These are phyloP conservation scores for Drosophila seclusa DNA, from an alignment of 2,888 invertebrate genomes.

Conservation along the genomic window DNA sequence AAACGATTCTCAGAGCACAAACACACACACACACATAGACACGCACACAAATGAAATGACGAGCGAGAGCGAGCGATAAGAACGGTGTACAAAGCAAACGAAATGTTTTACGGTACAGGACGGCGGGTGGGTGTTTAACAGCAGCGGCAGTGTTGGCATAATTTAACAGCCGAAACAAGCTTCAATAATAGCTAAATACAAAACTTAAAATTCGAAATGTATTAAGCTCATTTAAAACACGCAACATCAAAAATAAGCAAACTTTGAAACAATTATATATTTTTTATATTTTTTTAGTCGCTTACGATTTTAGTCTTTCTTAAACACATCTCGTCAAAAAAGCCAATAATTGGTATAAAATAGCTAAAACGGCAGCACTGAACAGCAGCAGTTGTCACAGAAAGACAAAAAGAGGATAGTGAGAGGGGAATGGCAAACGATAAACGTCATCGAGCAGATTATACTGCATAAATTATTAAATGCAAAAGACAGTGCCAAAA, in stretches of 20 bases:
- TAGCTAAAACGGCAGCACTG: background rate
- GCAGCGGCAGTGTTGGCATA: slow-evolving; percentile 17
- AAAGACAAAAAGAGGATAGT: background rate
- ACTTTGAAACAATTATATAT: too few relatives aligned
- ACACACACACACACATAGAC: slow-evolving; percentile 37
- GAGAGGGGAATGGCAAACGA: slow-evolving; percentile 64
- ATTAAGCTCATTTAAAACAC: background rate
- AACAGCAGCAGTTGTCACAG: background rate
- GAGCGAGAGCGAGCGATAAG: slow-evolving; percentile 52
- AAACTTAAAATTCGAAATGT: background rate
- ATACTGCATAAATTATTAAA: slow-evolving; percentile 78
- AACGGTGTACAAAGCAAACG: slow-evolving; percentile 40
- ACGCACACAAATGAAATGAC: slow-evolving; percentile 30
- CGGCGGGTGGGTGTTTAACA: slow-evolving; percentile 18
- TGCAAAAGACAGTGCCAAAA: slow-evolving; percentile 69
- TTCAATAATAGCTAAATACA: background rate
- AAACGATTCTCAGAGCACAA: slow-evolving; percentile 62
- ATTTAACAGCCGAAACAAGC: background rate
- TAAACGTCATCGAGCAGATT: slow-evolving; percentile 76
- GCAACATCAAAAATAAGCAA: background rate
- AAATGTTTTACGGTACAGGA: slow-evolving; percentile 30
- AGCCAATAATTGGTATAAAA: background rate
- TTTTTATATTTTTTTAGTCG: background rate
- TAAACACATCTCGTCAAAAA: background rate
- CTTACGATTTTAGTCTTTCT: background rate